phyloP scores from a whole-genome alignment of 1,140 invertebrate species.

The Thalassaphorura encarpata region DNA sequence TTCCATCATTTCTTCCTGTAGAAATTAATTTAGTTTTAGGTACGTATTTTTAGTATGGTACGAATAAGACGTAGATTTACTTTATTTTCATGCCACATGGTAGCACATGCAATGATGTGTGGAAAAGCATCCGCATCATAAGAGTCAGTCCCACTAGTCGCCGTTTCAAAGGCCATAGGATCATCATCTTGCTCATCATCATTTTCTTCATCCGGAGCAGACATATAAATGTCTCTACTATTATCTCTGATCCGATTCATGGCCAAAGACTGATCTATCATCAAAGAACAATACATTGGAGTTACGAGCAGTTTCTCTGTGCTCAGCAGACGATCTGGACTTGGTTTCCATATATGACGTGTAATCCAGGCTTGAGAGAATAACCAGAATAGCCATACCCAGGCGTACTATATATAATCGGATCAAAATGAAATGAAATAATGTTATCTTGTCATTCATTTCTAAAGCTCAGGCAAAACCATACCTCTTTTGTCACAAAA shows the following conservation, averaged over 20 bases:
- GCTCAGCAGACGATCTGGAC: slow-evolving; percentile 87
- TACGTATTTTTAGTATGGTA: background rate
- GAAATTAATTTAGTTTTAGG: background rate
- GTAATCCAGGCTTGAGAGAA: slow-evolving; percentile 91
- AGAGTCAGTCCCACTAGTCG: background rate
- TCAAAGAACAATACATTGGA: slow-evolving; percentile 84
- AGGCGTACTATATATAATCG: slow-evolving; percentile 54
- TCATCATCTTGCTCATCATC: background rate
- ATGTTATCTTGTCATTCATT: too few relatives aligned
- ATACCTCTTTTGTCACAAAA: slow-evolving; percentile 65
- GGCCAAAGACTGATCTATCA: slow-evolving; percentile 94
- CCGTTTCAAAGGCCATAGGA: background rate
- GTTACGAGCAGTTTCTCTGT: slow-evolving; percentile 92
- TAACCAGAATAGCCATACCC: slow-evolving; percentile 89
- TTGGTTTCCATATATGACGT: slow-evolving; percentile 92
- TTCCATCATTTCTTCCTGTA: slow-evolving; percentile 50
- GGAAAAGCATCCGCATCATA: slow-evolving; percentile 82
- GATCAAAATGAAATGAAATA: background rate
- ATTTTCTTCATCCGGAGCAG: background rate
- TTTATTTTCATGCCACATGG: slow-evolving; percentile 58
- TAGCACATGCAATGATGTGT: slow-evolving; percentile 73
- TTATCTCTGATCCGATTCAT: slow-evolving; percentile 88
- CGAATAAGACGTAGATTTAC: slow-evolving; percentile 3
- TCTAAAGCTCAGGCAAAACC: background rate
- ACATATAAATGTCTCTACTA: slow-evolving; percentile 8